Evolutionary conservation across 2,888 invertebrate species (phyloP).

Genomic region (Drosophila stalkeri): DNA sequence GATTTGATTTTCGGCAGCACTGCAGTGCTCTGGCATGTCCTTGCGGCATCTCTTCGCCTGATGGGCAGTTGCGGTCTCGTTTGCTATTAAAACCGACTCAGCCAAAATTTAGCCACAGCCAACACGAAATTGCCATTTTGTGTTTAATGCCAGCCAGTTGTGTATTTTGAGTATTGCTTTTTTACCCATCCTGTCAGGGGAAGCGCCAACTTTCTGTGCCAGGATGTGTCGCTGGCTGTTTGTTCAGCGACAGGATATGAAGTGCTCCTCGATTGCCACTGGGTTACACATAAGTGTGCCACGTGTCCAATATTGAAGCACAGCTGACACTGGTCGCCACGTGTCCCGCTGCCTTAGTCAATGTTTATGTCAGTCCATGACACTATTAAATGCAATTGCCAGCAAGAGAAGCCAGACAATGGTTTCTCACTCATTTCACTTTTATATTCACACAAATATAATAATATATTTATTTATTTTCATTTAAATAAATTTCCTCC

Average conservation of each 20-base stretch:
- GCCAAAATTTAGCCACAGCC: conserved; percentile 45
- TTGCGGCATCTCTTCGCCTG: conserved; percentile 50
- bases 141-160: conserved; percentile 68
- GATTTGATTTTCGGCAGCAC: conserved; percentile 75
- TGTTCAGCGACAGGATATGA: conserved; percentile 73
- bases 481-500: not conserved
- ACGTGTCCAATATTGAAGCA: conserved; percentile 47
- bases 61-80: conserved; percentile 60
- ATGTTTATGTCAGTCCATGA: conserved; percentile 35
- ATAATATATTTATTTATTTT: not conserved
- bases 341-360: conserved; percentile 19
- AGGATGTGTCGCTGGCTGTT: conserved; percentile 60
- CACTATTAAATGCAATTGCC: conserved; percentile 30
- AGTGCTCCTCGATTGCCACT: conserved; percentile 64
- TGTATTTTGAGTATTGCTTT: conserved; percentile 49
- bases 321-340: not conserved
- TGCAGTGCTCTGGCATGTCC: conserved; percentile 57
- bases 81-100: conserved; percentile 57
- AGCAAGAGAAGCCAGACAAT: conserved; percentile 11
- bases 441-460: not conserved
- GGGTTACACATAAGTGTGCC: conserved; percentile 58
- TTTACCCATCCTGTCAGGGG: conserved; percentile 21
- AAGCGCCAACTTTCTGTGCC: conserved; percentile 48
- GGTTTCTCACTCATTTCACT: conserved; percentile 18
- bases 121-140: conserved; percentile 75